These are phyloP conservation scores for Littorina saxatilis DNA, from an alignment of 1,140 invertebrate genomes.

Conservation along the genomic window DNA sequence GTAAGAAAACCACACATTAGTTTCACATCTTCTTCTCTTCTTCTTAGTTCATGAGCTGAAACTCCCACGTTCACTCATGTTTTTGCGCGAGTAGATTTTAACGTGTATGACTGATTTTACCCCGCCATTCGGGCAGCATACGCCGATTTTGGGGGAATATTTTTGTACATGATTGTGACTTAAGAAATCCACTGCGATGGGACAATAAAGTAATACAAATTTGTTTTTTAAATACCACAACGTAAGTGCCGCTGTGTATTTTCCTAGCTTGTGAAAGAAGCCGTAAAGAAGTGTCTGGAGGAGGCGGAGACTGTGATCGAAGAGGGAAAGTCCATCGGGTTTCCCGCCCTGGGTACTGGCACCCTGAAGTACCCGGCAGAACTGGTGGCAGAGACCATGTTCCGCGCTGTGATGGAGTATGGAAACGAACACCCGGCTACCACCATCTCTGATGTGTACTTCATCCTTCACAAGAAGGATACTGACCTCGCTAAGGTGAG, in stretches of 20 bases:
- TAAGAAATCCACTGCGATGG: too few relatives aligned
- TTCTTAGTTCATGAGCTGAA: too few relatives aligned
- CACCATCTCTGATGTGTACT: slow-evolving; percentile 32
- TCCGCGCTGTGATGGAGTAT: slow-evolving; percentile 48
- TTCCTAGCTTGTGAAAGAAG: slow-evolving; percentile 32
- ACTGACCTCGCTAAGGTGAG: too few relatives aligned
- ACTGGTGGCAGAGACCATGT: slow-evolving; percentile 45
- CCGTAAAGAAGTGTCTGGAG: slow-evolving; percentile 45
- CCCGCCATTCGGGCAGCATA: too few relatives aligned
- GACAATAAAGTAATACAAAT: too few relatives aligned
- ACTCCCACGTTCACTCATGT: too few relatives aligned
- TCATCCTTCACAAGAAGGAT: slow-evolving; percentile 29
- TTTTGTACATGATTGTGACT: too few relatives aligned
- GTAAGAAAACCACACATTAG: not conserved
- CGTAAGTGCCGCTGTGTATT: too few relatives aligned
- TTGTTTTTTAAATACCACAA: too few relatives aligned
- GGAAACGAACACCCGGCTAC: slow-evolving; percentile 10
- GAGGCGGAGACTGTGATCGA: slow-evolving; percentile 43
- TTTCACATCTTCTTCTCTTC: not conserved
- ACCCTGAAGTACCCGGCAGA: slow-evolving; percentile 45
- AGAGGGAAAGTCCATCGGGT: slow-evolving; percentile 40
- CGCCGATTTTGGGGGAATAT: too few relatives aligned
- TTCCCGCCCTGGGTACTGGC: slow-evolving; percentile 59
- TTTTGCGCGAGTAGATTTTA: too few relatives aligned
- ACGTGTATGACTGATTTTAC: not conserved